Conservation (phyloP, 2,797 vertebrate species). For the Hoplostethus atlanticus region DNA sequence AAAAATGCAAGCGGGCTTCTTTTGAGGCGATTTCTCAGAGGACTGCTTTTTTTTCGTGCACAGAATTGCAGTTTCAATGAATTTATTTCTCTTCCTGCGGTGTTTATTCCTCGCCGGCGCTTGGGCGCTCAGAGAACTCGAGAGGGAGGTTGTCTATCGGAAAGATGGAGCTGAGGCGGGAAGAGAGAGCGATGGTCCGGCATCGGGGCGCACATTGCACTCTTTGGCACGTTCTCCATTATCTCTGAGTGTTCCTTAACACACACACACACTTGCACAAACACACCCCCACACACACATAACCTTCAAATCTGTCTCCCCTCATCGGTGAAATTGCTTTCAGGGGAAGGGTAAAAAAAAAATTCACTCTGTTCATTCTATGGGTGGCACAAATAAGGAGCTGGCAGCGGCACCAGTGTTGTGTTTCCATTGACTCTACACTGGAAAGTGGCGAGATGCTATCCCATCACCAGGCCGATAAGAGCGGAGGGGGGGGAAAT, state of each 20-base stretch:
- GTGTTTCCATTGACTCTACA: conserved; percentile 44
- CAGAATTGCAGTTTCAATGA: conserved; percentile 38
- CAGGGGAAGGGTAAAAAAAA: conserved; percentile 24
- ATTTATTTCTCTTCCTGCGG: conserved; percentile 42
- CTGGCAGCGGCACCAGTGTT: conserved; percentile 7
- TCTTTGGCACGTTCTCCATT: conserved; percentile 53
- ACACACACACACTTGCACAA: conserved; percentile 17
- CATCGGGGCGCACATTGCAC: conserved; percentile 48
- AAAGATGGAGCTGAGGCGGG: conserved; percentile 26
- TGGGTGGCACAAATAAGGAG: conserved; percentile 36
- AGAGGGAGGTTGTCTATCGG: conserved; percentile 51
- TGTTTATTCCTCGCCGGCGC: conserved; percentile 50
- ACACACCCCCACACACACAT: conserved; percentile 23
- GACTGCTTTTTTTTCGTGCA: conserved; percentile 42
- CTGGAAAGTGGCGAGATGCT: conserved; percentile 46
- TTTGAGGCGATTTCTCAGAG: conserved; percentile 8
- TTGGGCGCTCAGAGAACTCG: conserved; percentile 17
- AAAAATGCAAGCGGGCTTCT: conserved; percentile 9
- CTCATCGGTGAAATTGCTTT: conserved; percentile 76
- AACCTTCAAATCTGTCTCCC: conserved; percentile 54
- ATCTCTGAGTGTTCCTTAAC: conserved; percentile 46
- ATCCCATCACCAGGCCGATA: conserved; percentile 43
- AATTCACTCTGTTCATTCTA: conserved; percentile 44
- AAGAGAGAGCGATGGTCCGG: conserved; percentile 36
- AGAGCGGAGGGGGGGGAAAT: conserved; percentile 45